These are phyloP conservation scores for Harpalus rufipes DNA, from an alignment of 2,888 invertebrate species.

Conservation along the genomic window DNA sequence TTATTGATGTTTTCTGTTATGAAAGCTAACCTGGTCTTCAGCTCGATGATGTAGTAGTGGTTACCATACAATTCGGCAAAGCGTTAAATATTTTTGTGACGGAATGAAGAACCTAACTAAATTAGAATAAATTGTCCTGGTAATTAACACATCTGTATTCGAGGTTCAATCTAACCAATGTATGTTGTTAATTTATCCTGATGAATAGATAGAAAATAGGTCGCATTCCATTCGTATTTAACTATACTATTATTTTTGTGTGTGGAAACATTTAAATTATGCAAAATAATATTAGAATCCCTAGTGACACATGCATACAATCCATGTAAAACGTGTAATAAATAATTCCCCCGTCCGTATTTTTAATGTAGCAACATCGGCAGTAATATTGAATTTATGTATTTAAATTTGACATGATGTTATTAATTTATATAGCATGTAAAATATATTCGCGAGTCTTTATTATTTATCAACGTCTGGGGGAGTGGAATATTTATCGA, in stretches of 20 bases:
- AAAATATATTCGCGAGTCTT: conserved; percentile 53
- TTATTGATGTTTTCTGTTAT: no score
- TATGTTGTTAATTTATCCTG: neutral
- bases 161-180: neutral
- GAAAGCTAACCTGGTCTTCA: no score
- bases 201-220: neutral
- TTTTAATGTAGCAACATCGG: conserved; percentile 13
- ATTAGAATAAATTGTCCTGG: no score
- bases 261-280: conserved; percentile 15
- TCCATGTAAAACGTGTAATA: conserved; percentile 32
- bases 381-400: conserved; percentile 48
- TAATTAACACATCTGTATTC: no score
- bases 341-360: conserved; percentile 26
- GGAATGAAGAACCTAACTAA: no score
- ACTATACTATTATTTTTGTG: neutral
- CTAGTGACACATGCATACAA: conserved; percentile 18
- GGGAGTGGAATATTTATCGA: conserved; percentile 36
- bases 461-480: conserved; percentile 26
- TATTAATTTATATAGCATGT: conserved; percentile 53
- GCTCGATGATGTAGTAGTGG: no score
- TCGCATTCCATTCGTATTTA: neutral
- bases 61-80: no score
- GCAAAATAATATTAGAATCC: conserved; percentile 29
- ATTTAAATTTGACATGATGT: conserved; percentile 51
- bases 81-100: no score